Base-by-base conservation (phyloP, 2,113 vertebrate genomes). In the Mustelus asterias region DNA sequence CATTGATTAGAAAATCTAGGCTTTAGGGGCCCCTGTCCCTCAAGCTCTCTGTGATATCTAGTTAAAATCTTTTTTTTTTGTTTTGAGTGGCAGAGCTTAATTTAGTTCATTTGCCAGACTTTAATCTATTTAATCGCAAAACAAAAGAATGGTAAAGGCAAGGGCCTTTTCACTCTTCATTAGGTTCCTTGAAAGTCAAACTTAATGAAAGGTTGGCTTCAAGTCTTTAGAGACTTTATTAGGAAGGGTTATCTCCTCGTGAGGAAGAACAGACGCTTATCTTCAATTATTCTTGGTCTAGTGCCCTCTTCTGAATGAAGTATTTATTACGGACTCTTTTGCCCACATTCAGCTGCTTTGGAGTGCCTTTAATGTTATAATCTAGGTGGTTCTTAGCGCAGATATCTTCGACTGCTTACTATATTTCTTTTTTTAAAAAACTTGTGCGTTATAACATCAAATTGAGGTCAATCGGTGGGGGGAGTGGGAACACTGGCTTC, bases 1-100 rank as follows among this genome's bases (percentile, higher is more conserved):
- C 89, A 93, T 93, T 93, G 89, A 93, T 93, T 93, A 93, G 89
- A 93, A 93, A 93, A 93, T 65, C 89, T 93, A 67, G 89, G 60
- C 89, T 72, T 94, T 29, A 72, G 37, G 24, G 44, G 16, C 20
- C 78, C 14, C 10, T 67, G 92, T 69, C 67, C 93, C 69, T 72
- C 94, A 95, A 72, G 44, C 69, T 76, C 94, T 54, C 26, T 95
- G 41, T 76, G 26, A n/a, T 63, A 95, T 95, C 44, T 95, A 72
- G 67, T 72, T 95, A 44, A 72, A 54, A 72, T 72, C 69, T 76
- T 95, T 72, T 54, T 54, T 48, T 54, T 54, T 54, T 54, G 48
- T 54, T 54, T 72, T 95, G 60, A 95, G 41, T 95, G 94, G 69
- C 89, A 95, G 24, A 72, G 94, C 94, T 95, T 22, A 70, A 48